phyloP scores from a whole-genome alignment of 2,888 invertebrate genomes.

The Melipona beecheii region DNA sequence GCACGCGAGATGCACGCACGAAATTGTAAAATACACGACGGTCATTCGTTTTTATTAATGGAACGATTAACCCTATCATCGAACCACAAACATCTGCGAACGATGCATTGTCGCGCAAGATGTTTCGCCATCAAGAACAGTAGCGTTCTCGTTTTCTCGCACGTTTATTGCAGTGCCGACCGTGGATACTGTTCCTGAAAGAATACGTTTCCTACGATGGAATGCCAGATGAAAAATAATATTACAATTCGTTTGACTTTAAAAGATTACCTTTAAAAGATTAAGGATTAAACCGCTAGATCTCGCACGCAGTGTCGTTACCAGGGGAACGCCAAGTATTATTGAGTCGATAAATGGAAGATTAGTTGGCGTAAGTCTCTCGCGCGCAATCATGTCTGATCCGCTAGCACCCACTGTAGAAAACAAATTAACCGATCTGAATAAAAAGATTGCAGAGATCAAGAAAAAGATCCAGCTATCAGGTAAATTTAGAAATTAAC shows the following conservation, averaged over 20 bases:
- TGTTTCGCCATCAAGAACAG: conserved; percentile 1
- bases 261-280: too few relatives aligned
- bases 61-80: conserved; percentile 76
- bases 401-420: conserved; percentile 79
- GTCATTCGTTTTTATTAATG: conserved; percentile 78
- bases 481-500: conserved; percentile 85
- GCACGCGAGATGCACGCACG: conserved; percentile 59
- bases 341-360: conserved; percentile 68
- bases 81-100: conserved; percentile 71
- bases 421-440: conserved; percentile 86
- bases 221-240: too few relatives aligned
- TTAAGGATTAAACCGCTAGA: too few relatives aligned
- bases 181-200: too few relatives aligned
- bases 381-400: conserved; percentile 75
- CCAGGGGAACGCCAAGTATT: conserved; percentile 58
- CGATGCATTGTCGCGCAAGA: conserved; percentile 30
- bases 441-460: conserved; percentile 92
- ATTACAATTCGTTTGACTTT: too few relatives aligned
- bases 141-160: not conserved
- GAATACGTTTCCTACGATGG: too few relatives aligned
- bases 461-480: conserved; percentile 94
- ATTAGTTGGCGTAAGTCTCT: conserved; percentile 10
- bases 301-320: conserved; percentile 12
- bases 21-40: conserved; percentile 62
- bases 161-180: not conserved